These are phyloP conservation scores for Pterostichus niger DNA, from an alignment of 2,888 invertebrate genomes.

Conservation along the genomic window DNA sequence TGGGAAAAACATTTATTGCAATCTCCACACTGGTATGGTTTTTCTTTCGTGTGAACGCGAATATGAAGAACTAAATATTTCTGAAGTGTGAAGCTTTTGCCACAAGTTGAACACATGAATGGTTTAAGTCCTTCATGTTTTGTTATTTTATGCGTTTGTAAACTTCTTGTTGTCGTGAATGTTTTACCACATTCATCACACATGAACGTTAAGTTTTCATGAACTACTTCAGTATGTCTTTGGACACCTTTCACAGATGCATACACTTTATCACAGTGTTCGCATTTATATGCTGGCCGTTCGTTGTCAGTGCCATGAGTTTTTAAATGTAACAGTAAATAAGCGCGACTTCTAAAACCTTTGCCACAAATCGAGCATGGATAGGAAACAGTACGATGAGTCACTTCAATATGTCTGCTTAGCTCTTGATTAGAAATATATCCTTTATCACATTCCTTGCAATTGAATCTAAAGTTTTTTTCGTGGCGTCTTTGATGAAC, in stretches of 20 bases:
- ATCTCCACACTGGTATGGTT: conserved; percentile 68
- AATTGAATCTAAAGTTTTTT: conserved; percentile 75
- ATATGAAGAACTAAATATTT: conserved; percentile 51
- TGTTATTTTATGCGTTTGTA: conserved; percentile 55
- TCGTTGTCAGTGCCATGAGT: conserved; percentile 67
- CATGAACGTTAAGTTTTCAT: conserved; percentile 62
- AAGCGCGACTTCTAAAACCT: conserved; percentile 69
- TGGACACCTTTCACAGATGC: conserved; percentile 50
- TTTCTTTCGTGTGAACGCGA: conserved; percentile 60
- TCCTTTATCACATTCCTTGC: conserved; percentile 76
- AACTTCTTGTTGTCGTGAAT: conserved; percentile 67
- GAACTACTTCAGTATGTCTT: conserved; percentile 66
- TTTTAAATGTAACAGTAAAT: conserved; percentile 7
- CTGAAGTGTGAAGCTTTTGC: conserved; percentile 58
- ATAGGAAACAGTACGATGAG: conserved; percentile 72
- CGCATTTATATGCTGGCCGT: conserved; percentile 64
- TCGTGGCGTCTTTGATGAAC: conserved; percentile 69
- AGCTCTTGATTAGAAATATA: conserved; percentile 76
- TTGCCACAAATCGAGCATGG: conserved; percentile 71
- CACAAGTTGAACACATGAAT: conserved; percentile 67
- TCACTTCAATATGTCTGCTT: conserved; percentile 76
- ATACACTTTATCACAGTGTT: conserved; percentile 66
- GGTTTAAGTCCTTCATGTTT: conserved; percentile 65
- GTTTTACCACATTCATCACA: conserved; percentile 66
- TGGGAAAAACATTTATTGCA: conserved; percentile 74